Evolutionary conservation across 2,113 vertebrate genomes (phyloP), one percentile per base, ranked within the genome.

Genomic region (Malurus cyaneus): DNA sequence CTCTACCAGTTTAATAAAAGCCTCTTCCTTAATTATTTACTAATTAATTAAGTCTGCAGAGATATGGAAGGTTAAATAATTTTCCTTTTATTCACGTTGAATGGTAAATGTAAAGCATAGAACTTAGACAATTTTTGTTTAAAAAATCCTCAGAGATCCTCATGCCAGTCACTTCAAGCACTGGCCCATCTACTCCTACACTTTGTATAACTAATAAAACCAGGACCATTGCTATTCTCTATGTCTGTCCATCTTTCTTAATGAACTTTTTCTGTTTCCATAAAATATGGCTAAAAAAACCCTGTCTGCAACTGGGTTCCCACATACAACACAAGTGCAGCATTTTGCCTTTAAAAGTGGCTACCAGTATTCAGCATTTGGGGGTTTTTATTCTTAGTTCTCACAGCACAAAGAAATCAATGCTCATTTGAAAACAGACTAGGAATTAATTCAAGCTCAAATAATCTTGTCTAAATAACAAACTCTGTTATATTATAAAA

Each of bases 371-470:
- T 80, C 80, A 74, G 62, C 10, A 56, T 78, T 46, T 44, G 39
- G 12, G 69, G 8, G 3, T 32, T 46, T 59, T 90, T 52, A 80
- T 86, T 83, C 32, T 44, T 39, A 62, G 46, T 46, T 83, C n/a
- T 80, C 32, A 19, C 23, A 88, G 67, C 29, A 52, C 44, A 86
- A 89, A 91, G 46, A 39, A 89, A 82, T 31, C 41, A 72, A 77
- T 23, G 31, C 25, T 86, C 4, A 41, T 80, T 84, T 79, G 60
- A 79, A 78, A 83, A 81, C 26, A 42, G 53, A 56, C 26, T 70
- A 83, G 39, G 56, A 65, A 84, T 80, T 86, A 90, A 88, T 70
- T 60, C 52, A 91, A 89, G 24, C 47, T 89, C 64, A 92, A 86
- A 80, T 73, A 69, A 78, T 78, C 49, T 71, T 71, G 24, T 71